Evolutionary conservation across 2,797 vertebrate species (phyloP), one percentile per base, ranked within the genome.

Genomic region (Macropus fuliginosus): DNA sequence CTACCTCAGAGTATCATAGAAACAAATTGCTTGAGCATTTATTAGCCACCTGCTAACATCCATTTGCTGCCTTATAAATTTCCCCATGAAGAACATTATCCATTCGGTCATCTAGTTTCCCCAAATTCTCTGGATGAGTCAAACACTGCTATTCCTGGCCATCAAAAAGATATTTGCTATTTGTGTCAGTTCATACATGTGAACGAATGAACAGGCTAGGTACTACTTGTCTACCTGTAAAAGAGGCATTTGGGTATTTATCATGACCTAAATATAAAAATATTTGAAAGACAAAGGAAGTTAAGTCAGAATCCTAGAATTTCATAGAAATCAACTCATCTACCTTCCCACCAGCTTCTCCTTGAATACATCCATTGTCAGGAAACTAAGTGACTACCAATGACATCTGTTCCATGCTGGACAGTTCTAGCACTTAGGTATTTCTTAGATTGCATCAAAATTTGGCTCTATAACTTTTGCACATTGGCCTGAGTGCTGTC

Each of bases 1-100:
- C 95, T 40, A 87, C 3, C 9, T 95, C 94, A 91, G 29, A 55
- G 0, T 92, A 94, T 93, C 96, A 96, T 18, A 57, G 56, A 87
- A 62, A 93, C 59, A 96, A 56, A 94, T 89, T 90, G 16, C 28
- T 95, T 74, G 12, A 94, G 59, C 11, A 90, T 5, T 56, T 91
- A 56, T 94, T 54, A 93, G 93, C 92, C 4, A 6, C 54, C 97
- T 93, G 87, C 87, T 96, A 92, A 96, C 95, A 59, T 90, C 27
- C 2, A 91, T 92, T 92, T 62, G 13, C 31, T 57, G 5, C n/a
- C 52, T 94, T 91, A 90, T 56, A 95, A 95, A 92, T 57, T 10
- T 5, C n/a, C 46, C 40, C 93, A 2, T 56, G 28, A 91, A 97
- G 24, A 54, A 89, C 13, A 54, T 94, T 62, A 57, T 74, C 29